A percentile compares a stretch with the other conserved stretches of the same genome.
Conservation (phyloP, 2,888 invertebrate species). For the Hofmannophila pseudospretella region DNA sequence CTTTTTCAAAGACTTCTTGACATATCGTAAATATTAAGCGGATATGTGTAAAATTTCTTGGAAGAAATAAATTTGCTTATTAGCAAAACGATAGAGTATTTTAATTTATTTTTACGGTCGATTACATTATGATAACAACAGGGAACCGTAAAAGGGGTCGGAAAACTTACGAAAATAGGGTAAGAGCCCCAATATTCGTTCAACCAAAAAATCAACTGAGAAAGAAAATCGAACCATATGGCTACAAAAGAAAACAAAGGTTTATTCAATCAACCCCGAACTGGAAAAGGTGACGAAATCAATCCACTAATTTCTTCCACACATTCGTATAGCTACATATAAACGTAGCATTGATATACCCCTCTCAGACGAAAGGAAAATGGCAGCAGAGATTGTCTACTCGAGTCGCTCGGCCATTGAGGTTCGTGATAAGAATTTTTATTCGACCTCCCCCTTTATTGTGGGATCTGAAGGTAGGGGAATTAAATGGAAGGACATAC, state of each 20-base stretch:
- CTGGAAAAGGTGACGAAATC: conserved; percentile 21
- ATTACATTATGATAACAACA: conserved; percentile 7
- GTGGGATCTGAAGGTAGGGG: conserved; percentile 31
- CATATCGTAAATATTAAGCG: conserved; percentile 67
- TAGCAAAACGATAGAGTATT: conserved; percentile 37
- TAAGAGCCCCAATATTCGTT: too few relatives aligned
- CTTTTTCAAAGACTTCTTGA: conserved; percentile 70
- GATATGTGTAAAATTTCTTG: conserved; percentile 64
- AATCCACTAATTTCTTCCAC: conserved; percentile 23
- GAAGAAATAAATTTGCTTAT: conserved; percentile 69
- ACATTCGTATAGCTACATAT: conserved; percentile 7
- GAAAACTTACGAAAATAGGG: conserved; percentile 1
- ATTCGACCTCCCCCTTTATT: conserved; percentile 30
- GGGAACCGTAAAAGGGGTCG: not conserved
- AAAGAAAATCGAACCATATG: conserved; percentile 4
- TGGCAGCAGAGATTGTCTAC: conserved; percentile 18
- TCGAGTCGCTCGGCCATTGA: conserved; percentile 18
- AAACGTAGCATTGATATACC: conserved; percentile 3
- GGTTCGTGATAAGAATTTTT: conserved; percentile 44
- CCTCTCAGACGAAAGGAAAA: conserved; percentile 4
- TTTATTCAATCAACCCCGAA: conserved; percentile 19
- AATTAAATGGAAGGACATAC: conserved; percentile 40
- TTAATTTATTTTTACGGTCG: not conserved
- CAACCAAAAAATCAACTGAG: not conserved
- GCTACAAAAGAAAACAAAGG: conserved; percentile 16